phyloP scores from a whole-genome alignment of 2,888 invertebrate species.

The Mesodorylaimus sp. region DNA sequence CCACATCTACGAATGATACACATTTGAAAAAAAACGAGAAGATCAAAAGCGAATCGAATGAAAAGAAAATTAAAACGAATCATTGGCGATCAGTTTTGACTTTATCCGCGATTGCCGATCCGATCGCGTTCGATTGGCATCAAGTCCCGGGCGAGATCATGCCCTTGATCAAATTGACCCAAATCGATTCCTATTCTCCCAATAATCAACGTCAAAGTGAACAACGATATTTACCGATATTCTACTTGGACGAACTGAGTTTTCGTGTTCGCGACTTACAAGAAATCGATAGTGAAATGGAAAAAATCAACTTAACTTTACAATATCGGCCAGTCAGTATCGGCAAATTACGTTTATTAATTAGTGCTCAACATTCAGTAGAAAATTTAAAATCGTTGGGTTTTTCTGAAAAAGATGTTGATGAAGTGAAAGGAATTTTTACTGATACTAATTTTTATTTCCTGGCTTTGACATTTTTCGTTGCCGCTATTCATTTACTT shows the following conservation, averaged over 20 bases:
- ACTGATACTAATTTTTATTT: slow-evolving; percentile 84
- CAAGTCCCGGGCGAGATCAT: slow-evolving; percentile 25
- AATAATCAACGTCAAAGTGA: neutral
- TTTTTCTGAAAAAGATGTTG: slow-evolving; percentile 77
- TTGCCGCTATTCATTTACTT: slow-evolving; percentile 77
- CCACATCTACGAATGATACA: no score
- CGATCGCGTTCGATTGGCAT: slow-evolving; percentile 22
- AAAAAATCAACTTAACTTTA: slow-evolving; percentile 12
- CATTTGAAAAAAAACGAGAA: neutral
- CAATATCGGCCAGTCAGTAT: slow-evolving; percentile 19
- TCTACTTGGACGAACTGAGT: slow-evolving; percentile 62
- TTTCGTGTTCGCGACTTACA: slow-evolving; percentile 56
- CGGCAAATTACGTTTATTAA: slow-evolving; percentile 31
- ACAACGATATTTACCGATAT: slow-evolving; percentile 53
- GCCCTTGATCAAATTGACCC: slow-evolving; percentile 6
- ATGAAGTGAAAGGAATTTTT: slow-evolving; percentile 69
- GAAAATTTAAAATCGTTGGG: slow-evolving; percentile 41
- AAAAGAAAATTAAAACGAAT: slow-evolving; percentile 8
- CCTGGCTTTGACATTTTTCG: slow-evolving; percentile 65
- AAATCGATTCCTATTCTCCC: no score
- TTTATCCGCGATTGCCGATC: slow-evolving; percentile 27
- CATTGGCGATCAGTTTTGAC: slow-evolving; percentile 28
- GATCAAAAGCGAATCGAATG: neutral
- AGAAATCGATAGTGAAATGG: slow-evolving; percentile 19
- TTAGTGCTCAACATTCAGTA: slow-evolving; percentile 30